phyloP scores from a whole-genome alignment of 2,113 vertebrate species.

The Eudorcas thomsonii region DNA sequence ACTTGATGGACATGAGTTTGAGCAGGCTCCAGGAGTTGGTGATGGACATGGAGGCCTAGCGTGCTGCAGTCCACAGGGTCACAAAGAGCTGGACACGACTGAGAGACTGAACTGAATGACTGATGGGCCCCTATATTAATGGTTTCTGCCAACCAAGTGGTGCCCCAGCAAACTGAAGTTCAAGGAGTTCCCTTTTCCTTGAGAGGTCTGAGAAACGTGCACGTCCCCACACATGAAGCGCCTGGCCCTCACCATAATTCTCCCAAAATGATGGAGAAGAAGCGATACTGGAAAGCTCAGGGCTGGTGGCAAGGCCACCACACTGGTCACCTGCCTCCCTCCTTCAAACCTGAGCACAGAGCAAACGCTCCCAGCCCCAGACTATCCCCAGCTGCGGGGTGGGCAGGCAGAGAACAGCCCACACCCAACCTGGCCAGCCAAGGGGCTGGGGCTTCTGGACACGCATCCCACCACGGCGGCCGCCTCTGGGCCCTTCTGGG shows the following conservation, averaged over 20 bases:
- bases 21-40: neutral
- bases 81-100: neutral
- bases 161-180: neutral
- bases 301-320: neutral
- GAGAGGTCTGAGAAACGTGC: neutral
- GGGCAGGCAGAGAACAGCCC: neutral
- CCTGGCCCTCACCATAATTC: neutral
- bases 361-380: neutral
- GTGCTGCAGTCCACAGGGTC: neutral
- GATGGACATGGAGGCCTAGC: neutral
- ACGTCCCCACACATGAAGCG: neutral
- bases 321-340: fast-evolving
- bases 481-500: neutral
- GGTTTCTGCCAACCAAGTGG: neutral
- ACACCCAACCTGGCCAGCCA: conserved; percentile 49
- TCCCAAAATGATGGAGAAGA: neutral
- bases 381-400: neutral
- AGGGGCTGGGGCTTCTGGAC: neutral
- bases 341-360: neutral
- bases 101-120: neutral
- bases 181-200: neutral
- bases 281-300: neutral
- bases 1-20: neutral
- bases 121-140: neutral
- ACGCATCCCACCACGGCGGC: fast-evolving